Percentiles rank a stretch among this genome's conserved stretches.
Conservation (phyloP, 2,888 invertebrate genomes). For the Eutolmus rufibarbis region DNA sequence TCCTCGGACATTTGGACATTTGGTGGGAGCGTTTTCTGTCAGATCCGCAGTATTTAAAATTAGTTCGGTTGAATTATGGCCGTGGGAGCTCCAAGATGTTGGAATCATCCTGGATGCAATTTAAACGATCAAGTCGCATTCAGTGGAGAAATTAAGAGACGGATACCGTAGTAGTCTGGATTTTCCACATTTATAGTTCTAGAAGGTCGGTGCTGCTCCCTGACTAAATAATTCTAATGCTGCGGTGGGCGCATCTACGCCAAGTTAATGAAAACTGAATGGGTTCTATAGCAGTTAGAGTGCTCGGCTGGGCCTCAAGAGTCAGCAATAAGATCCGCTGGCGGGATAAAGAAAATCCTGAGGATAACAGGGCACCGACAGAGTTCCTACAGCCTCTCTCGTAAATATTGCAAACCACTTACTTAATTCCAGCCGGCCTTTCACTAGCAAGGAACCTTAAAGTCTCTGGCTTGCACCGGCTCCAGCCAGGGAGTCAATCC, state of each 20-base stretch:
- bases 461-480: neutral
- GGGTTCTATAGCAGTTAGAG: neutral
- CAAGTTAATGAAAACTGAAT: slow-evolving; percentile 8
- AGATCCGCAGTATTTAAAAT: neutral
- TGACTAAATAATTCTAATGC: neutral
- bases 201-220: neutral
- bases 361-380: neutral
- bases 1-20: neutral
- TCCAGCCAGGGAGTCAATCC: neutral
- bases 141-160: neutral
- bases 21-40: neutral
- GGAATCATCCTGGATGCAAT: neutral
- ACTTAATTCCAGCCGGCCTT: slow-evolving; percentile 10
- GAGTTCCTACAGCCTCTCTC: neutral
- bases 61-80: neutral
- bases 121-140: neutral
- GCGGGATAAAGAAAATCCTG: neutral
- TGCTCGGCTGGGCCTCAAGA: neutral
- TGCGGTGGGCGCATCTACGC: neutral
- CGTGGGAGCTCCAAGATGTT: neutral
- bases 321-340: neutral
- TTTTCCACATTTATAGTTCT: neutral
- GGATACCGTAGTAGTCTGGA: neutral
- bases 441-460: neutral
- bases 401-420: slow-evolving; percentile 27